Evolutionary conservation across 2,888 invertebrate genomes (phyloP).

Genomic region (Acanthopleura granulata): DNA sequence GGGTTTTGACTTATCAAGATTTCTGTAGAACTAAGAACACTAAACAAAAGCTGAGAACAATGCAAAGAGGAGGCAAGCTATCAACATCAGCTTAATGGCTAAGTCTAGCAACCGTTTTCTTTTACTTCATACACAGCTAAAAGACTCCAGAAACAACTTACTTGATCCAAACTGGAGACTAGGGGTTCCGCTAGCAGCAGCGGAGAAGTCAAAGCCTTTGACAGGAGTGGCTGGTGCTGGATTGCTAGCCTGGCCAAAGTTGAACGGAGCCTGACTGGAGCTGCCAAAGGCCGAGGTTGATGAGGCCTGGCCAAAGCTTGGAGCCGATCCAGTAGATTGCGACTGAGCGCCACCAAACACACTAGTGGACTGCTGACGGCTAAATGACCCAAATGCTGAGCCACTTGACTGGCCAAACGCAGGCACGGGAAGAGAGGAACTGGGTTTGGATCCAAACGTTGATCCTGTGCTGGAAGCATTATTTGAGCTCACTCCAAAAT

Average conservation of each 20-base stretch:
- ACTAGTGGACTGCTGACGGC: not conserved
- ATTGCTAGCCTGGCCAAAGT: not conserved
- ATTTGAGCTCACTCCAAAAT: not conserved
- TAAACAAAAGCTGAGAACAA: too few relatives aligned
- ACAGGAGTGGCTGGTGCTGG: not conserved
- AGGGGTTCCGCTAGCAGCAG: constrained; percentile 8
- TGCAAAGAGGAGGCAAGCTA: too few relatives aligned
- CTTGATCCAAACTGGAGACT: constrained; percentile 3
- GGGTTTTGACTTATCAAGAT: too few relatives aligned
- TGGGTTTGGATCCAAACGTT: not conserved
- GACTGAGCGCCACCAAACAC: not conserved
- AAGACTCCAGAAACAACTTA: not conserved
- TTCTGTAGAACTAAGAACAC: too few relatives aligned
- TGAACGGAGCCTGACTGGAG: not conserved
- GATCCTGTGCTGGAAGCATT: not conserved
- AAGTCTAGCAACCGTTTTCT: too few relatives aligned
- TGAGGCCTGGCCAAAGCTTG: not conserved
- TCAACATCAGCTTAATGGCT: too few relatives aligned
- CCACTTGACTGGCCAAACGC: constrained; percentile 9
- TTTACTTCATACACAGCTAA: too few relatives aligned
- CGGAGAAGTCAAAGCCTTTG: constrained; percentile 12
- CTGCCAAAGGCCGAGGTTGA: not conserved
- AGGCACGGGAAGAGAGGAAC: not conserved
- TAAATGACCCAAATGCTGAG: not conserved
- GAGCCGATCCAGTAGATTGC: not conserved